Conservation (phyloP, 2,888 invertebrate species). For the Leptopilina syphax region DNA sequence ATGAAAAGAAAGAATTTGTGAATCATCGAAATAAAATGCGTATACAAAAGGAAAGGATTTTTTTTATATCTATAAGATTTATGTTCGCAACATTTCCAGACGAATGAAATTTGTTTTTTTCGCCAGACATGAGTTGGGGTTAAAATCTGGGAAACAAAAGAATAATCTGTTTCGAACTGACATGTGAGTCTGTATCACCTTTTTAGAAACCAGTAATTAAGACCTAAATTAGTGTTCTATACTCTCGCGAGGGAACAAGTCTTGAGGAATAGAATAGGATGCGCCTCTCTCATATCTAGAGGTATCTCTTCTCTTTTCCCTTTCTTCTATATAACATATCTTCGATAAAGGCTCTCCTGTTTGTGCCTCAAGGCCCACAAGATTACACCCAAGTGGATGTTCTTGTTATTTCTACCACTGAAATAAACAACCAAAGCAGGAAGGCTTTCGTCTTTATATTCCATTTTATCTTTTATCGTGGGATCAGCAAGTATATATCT, state of each 20-base stretch:
- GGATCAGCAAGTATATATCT: not conserved
- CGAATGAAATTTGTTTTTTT: not conserved
- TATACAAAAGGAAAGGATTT: no score
- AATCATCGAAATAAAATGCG: no score
- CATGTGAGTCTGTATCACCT: conserved; percentile 19
- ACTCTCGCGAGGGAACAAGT: not conserved
- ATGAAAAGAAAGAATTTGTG: no score
- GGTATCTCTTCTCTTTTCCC: conserved; percentile 1
- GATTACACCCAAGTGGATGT: conserved; percentile 39
- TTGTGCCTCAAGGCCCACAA: conserved; percentile 24
- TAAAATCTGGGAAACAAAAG: conserved; percentile 28
- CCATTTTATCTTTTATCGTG: conserved; percentile 12
- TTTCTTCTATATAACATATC: not conserved
- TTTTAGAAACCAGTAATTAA: conserved; percentile 36
- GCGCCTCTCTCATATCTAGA: not conserved
- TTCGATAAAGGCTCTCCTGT: conserved; percentile 8
- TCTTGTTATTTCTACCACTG: conserved; percentile 30
- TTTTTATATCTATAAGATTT: conserved; percentile 5
- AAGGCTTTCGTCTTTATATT: conserved; percentile 8
- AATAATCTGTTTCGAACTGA: not conserved
- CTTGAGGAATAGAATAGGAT: conserved; percentile 9
- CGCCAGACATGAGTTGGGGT: not conserved
- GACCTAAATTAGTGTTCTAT: conserved; percentile 28
- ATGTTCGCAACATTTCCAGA: not conserved
- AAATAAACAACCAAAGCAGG: conserved; percentile 32